Percentiles rank a stretch among this genome's conserved stretches.
Evolutionary conservation across 1,140 invertebrate species (phyloP).

Genomic region (Dinothrombium tinctorium): DNA sequence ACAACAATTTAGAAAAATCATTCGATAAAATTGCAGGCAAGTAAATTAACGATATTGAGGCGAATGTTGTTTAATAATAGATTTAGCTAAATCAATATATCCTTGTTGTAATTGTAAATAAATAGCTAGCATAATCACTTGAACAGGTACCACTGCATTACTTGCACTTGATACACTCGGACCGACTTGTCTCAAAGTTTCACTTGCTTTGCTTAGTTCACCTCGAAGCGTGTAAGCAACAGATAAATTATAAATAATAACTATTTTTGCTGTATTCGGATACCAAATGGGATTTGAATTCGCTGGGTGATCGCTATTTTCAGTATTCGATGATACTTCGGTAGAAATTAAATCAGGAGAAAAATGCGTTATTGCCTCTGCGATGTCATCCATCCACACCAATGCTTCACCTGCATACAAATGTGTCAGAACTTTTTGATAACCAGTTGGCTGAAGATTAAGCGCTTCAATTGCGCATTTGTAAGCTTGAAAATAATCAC

Average conservation of each 20-base stretch:
- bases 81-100: conserved; percentile 5
- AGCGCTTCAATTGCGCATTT: conserved; percentile 31
- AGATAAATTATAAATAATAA: conserved; percentile 54
- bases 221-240: conserved; percentile 47
- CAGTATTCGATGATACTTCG: background rate
- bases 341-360: background rate
- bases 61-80: conserved; percentile 3
- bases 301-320: background rate
- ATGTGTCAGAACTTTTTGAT: conserved; percentile 36
- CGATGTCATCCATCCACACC: conserved; percentile 53
- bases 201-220: conserved; percentile 44
- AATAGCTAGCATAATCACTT: conserved; percentile 41
- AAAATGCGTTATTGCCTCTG: conserved; percentile 37
- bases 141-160: conserved; percentile 30
- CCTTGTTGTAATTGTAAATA: conserved; percentile 46
- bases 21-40: too few species aligned
- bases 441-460: background rate
- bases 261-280: conserved; percentile 37
- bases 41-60: conserved; percentile 2
- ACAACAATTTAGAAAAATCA: too few species aligned
- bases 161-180: background rate
- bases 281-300: conserved; percentile 30
- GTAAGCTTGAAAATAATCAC: conserved; percentile 55
- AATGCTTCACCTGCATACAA: conserved; percentile 70
- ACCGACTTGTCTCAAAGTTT: conserved; percentile 34